Evolutionary conservation across 1,140 invertebrate species (phyloP).

Genomic region (Subanguina moxae): DNA sequence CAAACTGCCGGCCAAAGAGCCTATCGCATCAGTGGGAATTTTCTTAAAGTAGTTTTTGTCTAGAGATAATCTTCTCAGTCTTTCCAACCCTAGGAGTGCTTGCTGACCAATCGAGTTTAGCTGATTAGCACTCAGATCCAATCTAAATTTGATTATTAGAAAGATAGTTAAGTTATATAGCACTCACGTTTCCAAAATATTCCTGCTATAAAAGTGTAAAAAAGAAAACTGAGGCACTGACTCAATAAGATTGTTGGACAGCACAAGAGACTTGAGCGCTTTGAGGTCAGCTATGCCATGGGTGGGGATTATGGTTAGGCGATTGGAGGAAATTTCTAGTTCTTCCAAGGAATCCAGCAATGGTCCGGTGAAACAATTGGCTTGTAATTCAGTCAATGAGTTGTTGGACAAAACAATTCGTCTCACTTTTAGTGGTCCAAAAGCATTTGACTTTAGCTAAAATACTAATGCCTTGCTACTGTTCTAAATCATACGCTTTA

Average conservation of each 20-base stretch:
- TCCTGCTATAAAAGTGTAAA: not conserved
- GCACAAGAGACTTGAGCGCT: not conserved
- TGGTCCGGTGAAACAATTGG: not conserved
- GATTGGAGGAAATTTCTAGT: slow-evolving; percentile 3
- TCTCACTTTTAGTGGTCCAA: not conserved
- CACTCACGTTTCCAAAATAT: not conserved
- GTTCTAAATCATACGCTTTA: no score
- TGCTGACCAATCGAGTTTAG: not conserved
- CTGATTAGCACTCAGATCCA: slow-evolving; percentile 9
- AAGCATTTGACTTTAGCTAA: not conserved
- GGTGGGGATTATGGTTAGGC: not conserved
- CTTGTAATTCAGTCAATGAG: not conserved
- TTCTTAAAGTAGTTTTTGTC: slow-evolving; percentile 8
- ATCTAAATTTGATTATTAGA: not conserved
- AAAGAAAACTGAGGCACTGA: not conserved
- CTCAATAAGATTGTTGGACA: slow-evolving; percentile 6
- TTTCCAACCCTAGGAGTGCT: slow-evolving; percentile 2
- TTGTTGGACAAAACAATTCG: not conserved
- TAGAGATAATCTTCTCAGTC: not conserved
- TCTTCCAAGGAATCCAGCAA: slow-evolving; percentile 4
- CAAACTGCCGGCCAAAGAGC: not conserved
- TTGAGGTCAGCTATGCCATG: not conserved
- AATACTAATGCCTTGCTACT: no score
- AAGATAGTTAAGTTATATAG: not conserved
- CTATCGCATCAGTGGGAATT: slow-evolving; percentile 1